Evolutionary conservation across 2,888 invertebrate genomes (phyloP).

Genomic region (Erynnis tages): DNA sequence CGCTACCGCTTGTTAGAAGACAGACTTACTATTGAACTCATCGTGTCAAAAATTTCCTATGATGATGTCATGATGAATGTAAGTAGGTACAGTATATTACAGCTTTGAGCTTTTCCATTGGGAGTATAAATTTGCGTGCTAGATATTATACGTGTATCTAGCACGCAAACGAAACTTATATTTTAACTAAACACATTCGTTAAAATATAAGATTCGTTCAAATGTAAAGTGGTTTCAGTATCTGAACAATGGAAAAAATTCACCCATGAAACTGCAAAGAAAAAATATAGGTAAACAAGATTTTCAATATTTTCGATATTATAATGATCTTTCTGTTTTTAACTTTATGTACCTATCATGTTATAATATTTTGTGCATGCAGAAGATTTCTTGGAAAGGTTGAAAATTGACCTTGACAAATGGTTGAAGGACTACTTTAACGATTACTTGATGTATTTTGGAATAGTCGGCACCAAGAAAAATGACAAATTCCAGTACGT

Average conservation of each 20-base stretch:
- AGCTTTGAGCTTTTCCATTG: background rate
- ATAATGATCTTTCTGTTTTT: too few species aligned
- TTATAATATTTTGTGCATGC: conserved; percentile 16
- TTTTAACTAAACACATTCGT: background rate
- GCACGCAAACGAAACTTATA: background rate
- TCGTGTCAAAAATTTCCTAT: conserved; percentile 47
- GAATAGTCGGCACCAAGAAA: conserved; percentile 32
- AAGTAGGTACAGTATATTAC: conserved; percentile 25
- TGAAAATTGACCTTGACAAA: conserved; percentile 56
- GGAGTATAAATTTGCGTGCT: background rate
- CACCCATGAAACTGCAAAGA: conserved; percentile 32
- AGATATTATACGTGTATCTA: background rate
- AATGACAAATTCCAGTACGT: conserved; percentile 41
- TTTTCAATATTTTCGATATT: too few species aligned
- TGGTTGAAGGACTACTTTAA: conserved; percentile 72
- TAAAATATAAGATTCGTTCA: too few species aligned
- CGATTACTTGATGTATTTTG: conserved; percentile 52
- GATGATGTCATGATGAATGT: conserved; percentile 53
- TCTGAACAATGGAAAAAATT: conserved; percentile 33
- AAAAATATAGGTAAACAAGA: conserved; percentile 42
- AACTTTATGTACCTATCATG: background rate
- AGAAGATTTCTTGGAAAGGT: conserved; percentile 51
- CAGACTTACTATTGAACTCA: conserved; percentile 48
- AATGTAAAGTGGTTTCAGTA: conserved; percentile 51
- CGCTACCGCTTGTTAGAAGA: conserved; percentile 53